phyloP scores from a whole-genome alignment of 2,113 vertebrate species.

The Redunca redunca region DNA sequence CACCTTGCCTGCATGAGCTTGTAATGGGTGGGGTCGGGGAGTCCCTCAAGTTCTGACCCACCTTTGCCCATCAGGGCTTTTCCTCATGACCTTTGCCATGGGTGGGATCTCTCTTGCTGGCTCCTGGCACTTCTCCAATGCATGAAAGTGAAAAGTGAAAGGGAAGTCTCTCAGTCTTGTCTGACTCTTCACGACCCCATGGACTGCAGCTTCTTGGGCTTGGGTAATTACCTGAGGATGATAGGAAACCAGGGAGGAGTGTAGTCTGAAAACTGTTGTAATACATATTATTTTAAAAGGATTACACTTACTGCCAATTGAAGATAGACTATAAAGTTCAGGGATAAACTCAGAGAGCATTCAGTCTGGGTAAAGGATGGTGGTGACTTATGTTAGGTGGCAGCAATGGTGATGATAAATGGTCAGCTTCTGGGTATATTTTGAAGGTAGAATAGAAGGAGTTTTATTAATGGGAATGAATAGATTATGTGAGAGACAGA shows the following conservation, averaged over 20 bases:
- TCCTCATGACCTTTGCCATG: too few relatives aligned
- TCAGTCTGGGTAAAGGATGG: neutral
- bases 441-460: neutral
- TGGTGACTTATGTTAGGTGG: neutral
- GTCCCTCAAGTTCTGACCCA: fast-evolving
- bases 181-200: too few relatives aligned
- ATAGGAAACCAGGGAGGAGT: fast-evolving
- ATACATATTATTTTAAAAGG: neutral
- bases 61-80: too few relatives aligned
- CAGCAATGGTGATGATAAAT: neutral
- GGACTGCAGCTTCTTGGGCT: neutral
- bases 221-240: neutral
- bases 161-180: fast-evolving
- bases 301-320: neutral
- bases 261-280: neutral
- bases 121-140: too few relatives aligned
- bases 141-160: too few relatives aligned
- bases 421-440: neutral
- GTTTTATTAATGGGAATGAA: neutral
- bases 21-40: too few relatives aligned
- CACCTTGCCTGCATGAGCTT: too few relatives aligned
- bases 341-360: neutral
- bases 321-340: neutral
- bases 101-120: too few relatives aligned
- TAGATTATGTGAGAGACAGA: neutral